Evolutionary conservation across 1,140 invertebrate genomes (phyloP).

Genomic region (Geopemphigus sp.): DNA sequence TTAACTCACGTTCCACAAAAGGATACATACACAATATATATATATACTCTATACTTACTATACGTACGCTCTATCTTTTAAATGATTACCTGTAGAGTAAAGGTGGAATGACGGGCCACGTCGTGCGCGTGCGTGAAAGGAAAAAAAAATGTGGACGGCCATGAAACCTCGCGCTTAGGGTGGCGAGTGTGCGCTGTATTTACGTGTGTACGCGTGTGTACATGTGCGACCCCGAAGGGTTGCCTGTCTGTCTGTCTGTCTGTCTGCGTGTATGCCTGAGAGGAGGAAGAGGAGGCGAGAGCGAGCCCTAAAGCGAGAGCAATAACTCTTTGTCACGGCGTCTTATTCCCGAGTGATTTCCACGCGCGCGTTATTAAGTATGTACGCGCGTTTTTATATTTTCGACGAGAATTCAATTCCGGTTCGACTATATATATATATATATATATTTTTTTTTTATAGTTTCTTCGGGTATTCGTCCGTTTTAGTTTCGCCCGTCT

Average conservation of each 20-base stretch:
- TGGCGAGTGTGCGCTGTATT: not conserved
- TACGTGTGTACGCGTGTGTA: not conserved
- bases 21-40: not conserved
- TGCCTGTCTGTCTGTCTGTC: not conserved
- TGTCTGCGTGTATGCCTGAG: not conserved
- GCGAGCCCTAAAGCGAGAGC: slow-evolving; percentile 4
- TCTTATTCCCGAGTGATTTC: slow-evolving; percentile 17
- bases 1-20: slow-evolving; percentile 20
- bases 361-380: not conserved
- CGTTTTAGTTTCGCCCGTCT: too few species aligned
- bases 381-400: not conserved
- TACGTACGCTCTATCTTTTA: not conserved
- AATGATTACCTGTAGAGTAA: slow-evolving; percentile 38
- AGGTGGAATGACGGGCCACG: not conserved
- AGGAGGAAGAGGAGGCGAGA: too few species aligned
- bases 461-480: too few species aligned
- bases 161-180: slow-evolving; percentile 19
- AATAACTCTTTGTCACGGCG: slow-evolving; percentile 33
- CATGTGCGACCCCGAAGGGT: slow-evolving; percentile 17
- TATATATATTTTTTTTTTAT: not conserved
- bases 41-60: not conserved
- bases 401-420: slow-evolving; percentile 18
- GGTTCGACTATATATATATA: not conserved
- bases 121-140: not conserved
- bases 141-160: slow-evolving; percentile 29